These are phyloP conservation scores for Sesia bembeciformis DNA, from an alignment of 2,888 invertebrate species.

Conservation along the genomic window DNA sequence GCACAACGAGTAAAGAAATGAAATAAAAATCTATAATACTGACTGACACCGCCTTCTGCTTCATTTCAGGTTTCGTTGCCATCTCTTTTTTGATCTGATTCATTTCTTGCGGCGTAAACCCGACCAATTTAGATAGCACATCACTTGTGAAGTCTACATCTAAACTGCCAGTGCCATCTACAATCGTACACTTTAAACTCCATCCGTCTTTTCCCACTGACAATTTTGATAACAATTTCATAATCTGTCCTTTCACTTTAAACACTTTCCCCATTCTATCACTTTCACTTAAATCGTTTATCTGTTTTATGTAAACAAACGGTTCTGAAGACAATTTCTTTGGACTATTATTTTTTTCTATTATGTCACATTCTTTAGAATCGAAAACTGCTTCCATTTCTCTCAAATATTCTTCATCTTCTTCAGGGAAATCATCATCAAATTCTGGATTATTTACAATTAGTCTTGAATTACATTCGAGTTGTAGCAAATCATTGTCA, in stretches of 20 bases:
- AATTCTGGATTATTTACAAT: not conserved
- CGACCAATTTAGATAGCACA: conserved; percentile 67
- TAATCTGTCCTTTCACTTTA: conserved; percentile 73
- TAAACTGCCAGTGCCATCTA: conserved; percentile 72
- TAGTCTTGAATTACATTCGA: too few species aligned
- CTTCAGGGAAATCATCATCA: conserved; percentile 16
- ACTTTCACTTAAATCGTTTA: conserved; percentile 36
- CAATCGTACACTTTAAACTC: conserved; percentile 71
- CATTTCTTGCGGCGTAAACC: conserved; percentile 61
- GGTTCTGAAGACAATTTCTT: conserved; percentile 35
- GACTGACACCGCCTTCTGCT: conserved; percentile 43
- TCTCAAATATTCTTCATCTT: conserved; percentile 50
- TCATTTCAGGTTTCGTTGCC: conserved; percentile 39
- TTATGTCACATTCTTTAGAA: conserved; percentile 11
- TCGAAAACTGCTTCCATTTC: conserved; percentile 35
- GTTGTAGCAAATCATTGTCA: conserved; percentile 32
- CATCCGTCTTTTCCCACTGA: conserved; percentile 66
- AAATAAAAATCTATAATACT: conserved; percentile 12
- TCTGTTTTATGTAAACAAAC: conserved; percentile 60
- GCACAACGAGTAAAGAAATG: too few species aligned
- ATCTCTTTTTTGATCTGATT: conserved; percentile 51
- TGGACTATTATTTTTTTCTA: conserved; percentile 14
- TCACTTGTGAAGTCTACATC: conserved; percentile 73
- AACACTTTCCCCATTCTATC: conserved; percentile 54
- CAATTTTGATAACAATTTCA: conserved; percentile 70